A percentile compares a stretch with the other conserved stretches of the same genome.
phyloP scores from a whole-genome alignment of 30 jellyfish, hydroid and myxozoan genomes.

The Aurelia sp. region DNA sequence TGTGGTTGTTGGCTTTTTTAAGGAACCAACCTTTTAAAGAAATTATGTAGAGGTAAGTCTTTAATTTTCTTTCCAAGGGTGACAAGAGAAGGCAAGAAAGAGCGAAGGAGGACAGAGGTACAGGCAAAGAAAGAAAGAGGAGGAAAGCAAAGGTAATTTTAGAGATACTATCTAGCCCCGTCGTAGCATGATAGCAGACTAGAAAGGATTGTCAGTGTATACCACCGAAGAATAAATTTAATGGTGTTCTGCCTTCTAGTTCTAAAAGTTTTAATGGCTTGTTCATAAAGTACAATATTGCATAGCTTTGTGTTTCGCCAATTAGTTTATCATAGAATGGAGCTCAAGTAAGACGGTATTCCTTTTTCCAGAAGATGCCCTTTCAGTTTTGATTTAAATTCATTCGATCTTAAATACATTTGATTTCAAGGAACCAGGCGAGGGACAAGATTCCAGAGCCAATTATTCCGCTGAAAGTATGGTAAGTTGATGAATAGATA shows the following conservation, averaged over 20 bases:
- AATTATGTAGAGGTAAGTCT: background rate
- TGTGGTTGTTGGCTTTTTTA: background rate
- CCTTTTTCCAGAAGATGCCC: background rate
- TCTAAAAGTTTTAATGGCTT: background rate
- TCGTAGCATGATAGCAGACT: background rate
- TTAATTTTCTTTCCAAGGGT: background rate
- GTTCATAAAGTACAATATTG: too few species aligned
- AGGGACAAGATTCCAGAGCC: too few species aligned
- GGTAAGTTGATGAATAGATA: background rate
- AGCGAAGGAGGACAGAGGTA: background rate
- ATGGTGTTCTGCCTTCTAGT: background rate
- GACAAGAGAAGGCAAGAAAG: constrained; percentile 2
- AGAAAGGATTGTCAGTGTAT: background rate
- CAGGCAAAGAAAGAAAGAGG: background rate
- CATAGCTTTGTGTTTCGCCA: too few species aligned
- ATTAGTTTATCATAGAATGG: background rate
- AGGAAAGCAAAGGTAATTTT: background rate
- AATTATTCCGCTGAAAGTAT: background rate
- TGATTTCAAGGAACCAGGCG: background rate
- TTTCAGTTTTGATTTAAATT: background rate
- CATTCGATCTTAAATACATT: background rate
- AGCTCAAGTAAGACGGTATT: background rate
- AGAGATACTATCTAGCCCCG: background rate
- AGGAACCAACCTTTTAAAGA: background rate
- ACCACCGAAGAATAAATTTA: background rate